These are phyloP conservation scores for Penaeus monodon DNA, from an alignment of 2,888 invertebrate genomes.

Conservation along the genomic window DNA sequence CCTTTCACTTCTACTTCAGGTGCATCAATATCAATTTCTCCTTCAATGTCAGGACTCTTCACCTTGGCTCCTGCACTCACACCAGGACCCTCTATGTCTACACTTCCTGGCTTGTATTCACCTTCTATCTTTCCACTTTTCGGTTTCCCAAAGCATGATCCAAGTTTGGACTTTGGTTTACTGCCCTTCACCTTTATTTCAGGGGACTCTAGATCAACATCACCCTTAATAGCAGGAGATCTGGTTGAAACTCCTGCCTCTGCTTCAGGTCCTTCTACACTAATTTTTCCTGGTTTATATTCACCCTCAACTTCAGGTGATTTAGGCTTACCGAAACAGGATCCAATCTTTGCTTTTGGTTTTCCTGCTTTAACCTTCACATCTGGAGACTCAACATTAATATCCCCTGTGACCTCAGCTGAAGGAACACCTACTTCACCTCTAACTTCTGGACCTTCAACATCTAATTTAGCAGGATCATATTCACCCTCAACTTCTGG, in stretches of 20 bases:
- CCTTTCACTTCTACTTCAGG: neutral
- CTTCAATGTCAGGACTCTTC: neutral
- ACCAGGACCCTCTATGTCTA: constrained; percentile 32
- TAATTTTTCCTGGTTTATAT: constrained; percentile 14
- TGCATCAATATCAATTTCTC: neutral
- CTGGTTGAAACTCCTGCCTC: neutral
- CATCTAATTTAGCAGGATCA: too few relatives aligned
- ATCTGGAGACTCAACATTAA: constrained; percentile 27
- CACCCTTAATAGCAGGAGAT: constrained; percentile 13
- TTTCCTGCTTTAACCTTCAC: constrained; percentile 14
- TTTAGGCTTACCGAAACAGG: constrained; percentile 30
- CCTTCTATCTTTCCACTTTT: constrained; percentile 39
- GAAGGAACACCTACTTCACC: constrained; percentile 1
- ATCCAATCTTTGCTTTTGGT: constrained; percentile 24
- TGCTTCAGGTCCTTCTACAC: neutral
- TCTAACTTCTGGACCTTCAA: neutral
- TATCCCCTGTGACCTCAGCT: constrained; percentile 17
- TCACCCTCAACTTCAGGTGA: constrained; percentile 3
- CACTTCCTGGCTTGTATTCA: constrained; percentile 18
- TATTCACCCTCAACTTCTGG: constrained; percentile 14
- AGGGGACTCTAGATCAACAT: constrained; percentile 33
- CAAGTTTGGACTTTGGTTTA: constrained; percentile 7
- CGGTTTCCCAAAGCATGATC: constrained; percentile 51
- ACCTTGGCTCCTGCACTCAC: neutral
- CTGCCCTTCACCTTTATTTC: constrained; percentile 27